Base-by-base conservation (phyloP, 2,113 vertebrate species). In the Deroptyus accipitrinus region DNA sequence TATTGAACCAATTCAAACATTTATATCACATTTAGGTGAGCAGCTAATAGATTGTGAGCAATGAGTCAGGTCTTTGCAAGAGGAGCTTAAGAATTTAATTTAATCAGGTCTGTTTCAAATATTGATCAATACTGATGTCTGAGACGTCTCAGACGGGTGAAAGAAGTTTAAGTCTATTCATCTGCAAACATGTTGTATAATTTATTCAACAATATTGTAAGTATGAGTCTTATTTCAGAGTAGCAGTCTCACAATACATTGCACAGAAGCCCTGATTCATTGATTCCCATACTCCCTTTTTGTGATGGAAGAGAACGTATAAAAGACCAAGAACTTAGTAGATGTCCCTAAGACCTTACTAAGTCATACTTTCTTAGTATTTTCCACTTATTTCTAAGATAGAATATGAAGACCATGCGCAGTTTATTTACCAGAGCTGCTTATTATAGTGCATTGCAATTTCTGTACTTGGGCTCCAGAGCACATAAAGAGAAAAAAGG, bases 401-500 rank as follows among this genome's bases (percentile, higher is more conserved):
- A 69, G 31, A 39, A 44, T 44, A 42, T 19, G 23, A 16, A 90
- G 64, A 64, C 19, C 57, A 64, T 42, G 16, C 33, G 10, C 11
- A 70, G 3, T 16, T 81, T 69, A 59, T 82, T 69, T 82, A 73
- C 5, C n/a, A 35, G 48, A 46, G 79, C 24, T 79, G 4, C 90
- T 96, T 97, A 98, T 97, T 97, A 11, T 97, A 95, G 59, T 98
- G 96, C 15, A 98, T 93, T 87, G 98, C 95, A 24, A 97, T 94
- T 86, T 99, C 98, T 33, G 86, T 97, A 92, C 98, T 97, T 23
- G 98, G 14, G 98, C 66, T 99, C 97, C 59, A 98, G 97, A 70
- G 98, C 98, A 83, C 98, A 97, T 46, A 98, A 97, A 97, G 48
- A 99, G 96, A 83, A 98, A 73, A 98, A 82, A 97, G 97, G 41